These are phyloP conservation scores for Anser cygnoides DNA, from an alignment of 2,113 vertebrate genomes.

Conservation along the genomic window DNA sequence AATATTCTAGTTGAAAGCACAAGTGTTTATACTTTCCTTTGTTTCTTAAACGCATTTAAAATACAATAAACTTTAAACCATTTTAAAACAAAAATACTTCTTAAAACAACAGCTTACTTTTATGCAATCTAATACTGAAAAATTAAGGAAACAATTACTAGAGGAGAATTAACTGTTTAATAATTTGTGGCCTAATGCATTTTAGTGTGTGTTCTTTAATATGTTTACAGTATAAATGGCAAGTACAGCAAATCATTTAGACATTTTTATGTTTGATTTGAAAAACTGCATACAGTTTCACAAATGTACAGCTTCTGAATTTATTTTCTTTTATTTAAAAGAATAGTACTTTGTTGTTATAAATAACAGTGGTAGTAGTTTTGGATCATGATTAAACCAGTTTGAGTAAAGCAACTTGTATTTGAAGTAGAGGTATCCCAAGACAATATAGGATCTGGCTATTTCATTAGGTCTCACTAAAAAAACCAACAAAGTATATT, in stretches of 20 bases:
- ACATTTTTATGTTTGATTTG: neutral
- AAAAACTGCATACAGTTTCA: neutral
- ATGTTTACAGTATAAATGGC: neutral
- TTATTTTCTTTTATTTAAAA: neutral
- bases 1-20: neutral
- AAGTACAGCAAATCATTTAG: neutral
- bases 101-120: neutral
- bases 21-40: neutral
- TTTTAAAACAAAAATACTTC: neutral
- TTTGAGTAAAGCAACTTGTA: neutral
- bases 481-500: neutral
- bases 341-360: neutral
- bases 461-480: neutral
- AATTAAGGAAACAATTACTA: neutral
- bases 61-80: neutral
- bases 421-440: neutral
- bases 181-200: neutral
- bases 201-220: neutral
- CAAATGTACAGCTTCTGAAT: fast-evolving
- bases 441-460: neutral
- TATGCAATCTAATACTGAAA: neutral
- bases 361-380: neutral
- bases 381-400: neutral
- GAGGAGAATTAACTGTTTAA: neutral
- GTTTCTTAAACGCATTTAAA: neutral